Evolutionary conservation across 2,113 vertebrate genomes (phyloP).

Genomic region (Trichechus manatus): DNA sequence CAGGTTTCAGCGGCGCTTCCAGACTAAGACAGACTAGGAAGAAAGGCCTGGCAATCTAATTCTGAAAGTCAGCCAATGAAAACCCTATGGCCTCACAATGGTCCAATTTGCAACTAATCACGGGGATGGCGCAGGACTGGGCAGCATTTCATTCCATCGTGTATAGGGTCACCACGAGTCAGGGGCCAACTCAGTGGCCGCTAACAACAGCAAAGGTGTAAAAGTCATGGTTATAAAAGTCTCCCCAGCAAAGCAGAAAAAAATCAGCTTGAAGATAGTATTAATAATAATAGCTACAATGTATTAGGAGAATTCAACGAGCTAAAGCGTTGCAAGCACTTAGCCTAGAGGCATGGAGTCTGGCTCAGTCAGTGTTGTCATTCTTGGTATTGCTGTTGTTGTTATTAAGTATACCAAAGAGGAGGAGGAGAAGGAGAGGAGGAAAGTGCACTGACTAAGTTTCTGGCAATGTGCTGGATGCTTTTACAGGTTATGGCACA

Average conservation of each 20-base stretch:
- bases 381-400: background rate
- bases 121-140: no score
- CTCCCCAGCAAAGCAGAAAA: background rate
- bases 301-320: background rate
- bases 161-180: background rate
- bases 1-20: no score
- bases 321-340: fast-evolving
- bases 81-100: no score
- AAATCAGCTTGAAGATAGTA: background rate
- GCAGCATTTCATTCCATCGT: no score
- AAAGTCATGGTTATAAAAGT: background rate
- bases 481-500: background rate
- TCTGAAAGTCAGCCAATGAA: no score
- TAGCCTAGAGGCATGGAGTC: background rate
- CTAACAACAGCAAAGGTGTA: background rate
- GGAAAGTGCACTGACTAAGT: fast-evolving
- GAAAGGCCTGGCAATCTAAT: no score
- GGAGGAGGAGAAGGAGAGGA: fast-evolving
- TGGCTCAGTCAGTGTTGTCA: background rate
- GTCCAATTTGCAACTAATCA: no score
- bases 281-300: fast-evolving
- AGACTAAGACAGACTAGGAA: no score
- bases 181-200: background rate
- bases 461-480: background rate
- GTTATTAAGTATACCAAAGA: background rate